These are phyloP conservation scores for Scaptomyza pallida DNA, from an alignment of 1,140 invertebrate genomes.

Conservation along the genomic window DNA sequence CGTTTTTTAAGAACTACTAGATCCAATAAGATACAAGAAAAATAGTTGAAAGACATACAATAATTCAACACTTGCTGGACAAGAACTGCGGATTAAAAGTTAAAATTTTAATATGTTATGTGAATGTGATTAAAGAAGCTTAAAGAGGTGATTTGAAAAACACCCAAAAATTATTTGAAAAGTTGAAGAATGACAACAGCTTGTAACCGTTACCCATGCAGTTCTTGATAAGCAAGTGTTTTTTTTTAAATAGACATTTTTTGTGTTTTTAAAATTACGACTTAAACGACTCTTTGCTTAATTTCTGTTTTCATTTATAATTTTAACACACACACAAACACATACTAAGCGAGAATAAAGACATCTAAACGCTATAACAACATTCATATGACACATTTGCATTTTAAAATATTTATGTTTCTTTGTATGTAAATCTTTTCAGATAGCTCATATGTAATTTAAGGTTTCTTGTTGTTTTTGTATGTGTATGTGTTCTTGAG, in stretches of 20 bases:
- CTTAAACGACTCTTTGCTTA: constrained; percentile 26
- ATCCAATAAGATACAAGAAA: neutral
- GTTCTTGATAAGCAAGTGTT: neutral
- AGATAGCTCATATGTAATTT: constrained; percentile 38
- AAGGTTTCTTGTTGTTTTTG: constrained; percentile 15
- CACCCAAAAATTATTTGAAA: no score
- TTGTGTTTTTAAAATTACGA: neutral
- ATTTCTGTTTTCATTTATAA: constrained; percentile 40
- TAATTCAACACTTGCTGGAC: neutral
- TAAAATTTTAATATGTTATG: no score
- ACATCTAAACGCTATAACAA: constrained; percentile 37
- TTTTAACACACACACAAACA: constrained; percentile 47
- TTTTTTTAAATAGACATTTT: neutral
- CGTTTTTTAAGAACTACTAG: no score
- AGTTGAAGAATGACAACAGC: no score
- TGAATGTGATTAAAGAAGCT: no score
- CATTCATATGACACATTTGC: constrained; percentile 37
- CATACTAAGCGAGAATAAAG: constrained; percentile 31
- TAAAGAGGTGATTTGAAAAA: no score
- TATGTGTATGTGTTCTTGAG: constrained; percentile 38
- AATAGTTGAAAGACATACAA: neutral
- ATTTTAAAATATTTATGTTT: constrained; percentile 28
- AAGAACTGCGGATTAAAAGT: no score
- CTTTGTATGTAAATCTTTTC: constrained; percentile 23
- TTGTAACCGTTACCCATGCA: no score